phyloP scores from a whole-genome alignment of 2,113 vertebrate species.

The Gymnorhina tibicen region DNA sequence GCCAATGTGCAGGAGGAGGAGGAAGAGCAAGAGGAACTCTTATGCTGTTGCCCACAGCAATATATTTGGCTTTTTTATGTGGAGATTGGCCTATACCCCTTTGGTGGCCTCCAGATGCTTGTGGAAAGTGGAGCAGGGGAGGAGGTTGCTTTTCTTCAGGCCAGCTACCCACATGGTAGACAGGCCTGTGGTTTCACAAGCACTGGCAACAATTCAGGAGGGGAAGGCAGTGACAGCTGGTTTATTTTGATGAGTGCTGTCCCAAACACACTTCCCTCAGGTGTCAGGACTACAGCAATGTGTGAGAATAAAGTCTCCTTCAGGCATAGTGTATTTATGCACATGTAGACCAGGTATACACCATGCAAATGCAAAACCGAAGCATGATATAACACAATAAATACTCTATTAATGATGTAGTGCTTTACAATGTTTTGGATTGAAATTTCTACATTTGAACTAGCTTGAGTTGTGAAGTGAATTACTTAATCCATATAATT shows the following conservation, averaged over 20 bases:
- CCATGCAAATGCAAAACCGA: neutral
- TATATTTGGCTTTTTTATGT: neutral
- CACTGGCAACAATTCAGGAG: neutral
- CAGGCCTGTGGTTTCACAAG: neutral
- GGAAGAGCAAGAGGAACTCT: neutral
- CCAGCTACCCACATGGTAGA: neutral
- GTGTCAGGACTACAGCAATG: neutral
- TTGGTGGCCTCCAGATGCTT: neutral
- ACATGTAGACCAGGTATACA: fast-evolving
- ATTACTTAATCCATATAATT: neutral
- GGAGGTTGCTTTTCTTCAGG: neutral
- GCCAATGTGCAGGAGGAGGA: too few species aligned
- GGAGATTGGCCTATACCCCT: neutral
- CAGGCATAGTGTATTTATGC: neutral
- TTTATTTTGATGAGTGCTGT: neutral
- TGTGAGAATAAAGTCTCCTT: neutral
- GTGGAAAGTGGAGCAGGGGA: neutral
- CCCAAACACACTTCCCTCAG: neutral
- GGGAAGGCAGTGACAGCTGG: neutral
- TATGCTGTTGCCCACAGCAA: neutral
- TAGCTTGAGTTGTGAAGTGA: neutral
- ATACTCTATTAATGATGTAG: neutral
- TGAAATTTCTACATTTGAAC: neutral
- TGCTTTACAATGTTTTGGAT: neutral
- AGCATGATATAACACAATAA: neutral